These are phyloP conservation scores for Petrocephalus zakoni DNA, from an alignment of 2,113 vertebrate species.

Conservation along the genomic window DNA sequence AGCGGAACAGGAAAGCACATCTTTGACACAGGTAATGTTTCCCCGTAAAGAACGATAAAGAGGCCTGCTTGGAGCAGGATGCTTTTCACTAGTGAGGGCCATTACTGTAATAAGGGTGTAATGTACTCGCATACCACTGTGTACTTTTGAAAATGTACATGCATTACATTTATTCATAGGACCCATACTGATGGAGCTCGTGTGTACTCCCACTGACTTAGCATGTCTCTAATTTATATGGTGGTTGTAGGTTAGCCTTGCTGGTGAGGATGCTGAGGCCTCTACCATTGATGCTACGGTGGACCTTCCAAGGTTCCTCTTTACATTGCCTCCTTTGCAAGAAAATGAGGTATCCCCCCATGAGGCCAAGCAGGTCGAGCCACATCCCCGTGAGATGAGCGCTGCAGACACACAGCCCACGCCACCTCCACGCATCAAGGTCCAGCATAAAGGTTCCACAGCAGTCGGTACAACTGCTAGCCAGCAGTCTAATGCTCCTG, in stretches of 20 bases:
- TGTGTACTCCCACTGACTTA: neutral
- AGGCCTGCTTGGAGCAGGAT: neutral
- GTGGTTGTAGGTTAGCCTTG: neutral
- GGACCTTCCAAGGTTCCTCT: neutral
- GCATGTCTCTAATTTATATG: neutral
- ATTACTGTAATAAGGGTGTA: neutral
- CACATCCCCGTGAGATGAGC: neutral
- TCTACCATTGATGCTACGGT: neutral
- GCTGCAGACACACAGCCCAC: neutral
- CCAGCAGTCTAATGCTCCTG: neutral
- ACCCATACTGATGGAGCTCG: neutral
- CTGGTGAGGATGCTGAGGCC: neutral
- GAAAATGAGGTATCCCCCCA: neutral
- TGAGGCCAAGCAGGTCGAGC: neutral
- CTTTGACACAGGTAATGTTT: conserved; percentile 2
- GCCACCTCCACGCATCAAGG: neutral
- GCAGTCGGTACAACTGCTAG: neutral
- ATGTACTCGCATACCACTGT: neutral
- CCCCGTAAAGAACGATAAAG: neutral
- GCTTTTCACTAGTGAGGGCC: too few relatives aligned
- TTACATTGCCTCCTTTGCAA: neutral
- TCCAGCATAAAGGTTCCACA: neutral
- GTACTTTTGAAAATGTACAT: neutral
- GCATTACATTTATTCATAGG: neutral
- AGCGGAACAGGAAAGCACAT: conserved; percentile 20